phyloP scores from a whole-genome alignment of 2,113 vertebrate genomes.

The Pycnonotus jocosus region DNA sequence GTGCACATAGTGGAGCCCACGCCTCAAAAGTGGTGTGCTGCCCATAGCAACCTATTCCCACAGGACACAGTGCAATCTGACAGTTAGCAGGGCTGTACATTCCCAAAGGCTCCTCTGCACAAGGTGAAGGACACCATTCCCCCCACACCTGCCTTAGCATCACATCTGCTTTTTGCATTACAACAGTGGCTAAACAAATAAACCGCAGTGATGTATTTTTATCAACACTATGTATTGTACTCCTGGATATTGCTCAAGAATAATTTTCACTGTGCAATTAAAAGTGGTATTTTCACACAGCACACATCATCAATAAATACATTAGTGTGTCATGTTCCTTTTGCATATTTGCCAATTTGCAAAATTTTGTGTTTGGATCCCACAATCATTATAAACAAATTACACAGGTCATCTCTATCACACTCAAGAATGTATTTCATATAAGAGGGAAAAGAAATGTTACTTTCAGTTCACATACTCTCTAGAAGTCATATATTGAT shows the following conservation, averaged over 20 bases:
- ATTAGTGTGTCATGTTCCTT: neutral
- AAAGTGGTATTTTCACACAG: neutral
- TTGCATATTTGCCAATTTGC: neutral
- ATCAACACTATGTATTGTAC: fast-evolving
- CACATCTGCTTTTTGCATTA: neutral
- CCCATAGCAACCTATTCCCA: neutral
- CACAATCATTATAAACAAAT: neutral
- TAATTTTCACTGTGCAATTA: neutral
- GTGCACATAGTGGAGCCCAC: neutral
- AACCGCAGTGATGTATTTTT: neutral
- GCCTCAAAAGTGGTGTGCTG: neutral
- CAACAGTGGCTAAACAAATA: neutral
- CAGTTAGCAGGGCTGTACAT: neutral
- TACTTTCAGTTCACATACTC: neutral
- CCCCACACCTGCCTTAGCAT: neutral
- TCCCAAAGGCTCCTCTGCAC: neutral
- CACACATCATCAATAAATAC: neutral
- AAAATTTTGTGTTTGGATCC: neutral
- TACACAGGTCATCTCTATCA: neutral
- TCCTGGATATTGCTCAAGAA: neutral
- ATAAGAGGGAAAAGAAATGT: neutral
- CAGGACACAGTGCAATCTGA: neutral
- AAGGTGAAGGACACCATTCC: neutral
- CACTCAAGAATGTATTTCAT: neutral
- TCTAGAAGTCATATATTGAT: conserved; percentile 30